Conservation (phyloP, 2,888 invertebrate species). For the Piscicola geometra region DNA sequence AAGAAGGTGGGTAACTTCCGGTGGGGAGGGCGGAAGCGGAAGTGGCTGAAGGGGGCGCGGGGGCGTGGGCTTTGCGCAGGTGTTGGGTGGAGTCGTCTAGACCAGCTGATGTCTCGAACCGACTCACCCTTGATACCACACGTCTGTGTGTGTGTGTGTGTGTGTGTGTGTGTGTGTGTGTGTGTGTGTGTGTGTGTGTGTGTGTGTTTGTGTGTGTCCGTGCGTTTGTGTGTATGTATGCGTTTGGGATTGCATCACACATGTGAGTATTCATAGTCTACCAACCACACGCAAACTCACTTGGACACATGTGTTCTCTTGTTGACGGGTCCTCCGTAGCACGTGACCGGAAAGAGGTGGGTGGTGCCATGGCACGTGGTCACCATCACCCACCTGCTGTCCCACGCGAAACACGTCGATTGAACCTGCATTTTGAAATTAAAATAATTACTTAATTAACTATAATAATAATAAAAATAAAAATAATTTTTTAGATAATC, state of each 20-base stretch:
- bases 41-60: conserved; percentile 47
- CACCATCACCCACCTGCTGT: conserved; percentile 91
- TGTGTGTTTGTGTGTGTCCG: conserved; percentile 55
- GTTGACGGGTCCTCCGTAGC: conserved; percentile 80
- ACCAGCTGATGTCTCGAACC: conserved; percentile 93
- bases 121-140: conserved; percentile 67
- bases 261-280: too few species aligned
- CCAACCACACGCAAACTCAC: neutral
- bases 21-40: conserved; percentile 53
- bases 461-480: too few species aligned
- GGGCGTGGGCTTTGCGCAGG: conserved; percentile 30
- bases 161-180: conserved; percentile 56
- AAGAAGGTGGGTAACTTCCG: neutral
- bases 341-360: conserved; percentile 92
- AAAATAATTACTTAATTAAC: too few species aligned
- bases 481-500: too few species aligned
- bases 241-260: neutral
- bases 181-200: conserved; percentile 87
- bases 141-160: conserved; percentile 1
- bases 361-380: conserved; percentile 93
- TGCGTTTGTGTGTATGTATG: conserved; percentile 7
- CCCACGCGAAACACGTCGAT: conserved; percentile 84
- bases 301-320: conserved; percentile 35
- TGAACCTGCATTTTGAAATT: conserved; percentile 62
- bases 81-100: conserved; percentile 59